These are phyloP conservation scores for Oceanodroma leucorhoa DNA, from an alignment of 2,797 vertebrate species.

Conservation along the genomic window DNA sequence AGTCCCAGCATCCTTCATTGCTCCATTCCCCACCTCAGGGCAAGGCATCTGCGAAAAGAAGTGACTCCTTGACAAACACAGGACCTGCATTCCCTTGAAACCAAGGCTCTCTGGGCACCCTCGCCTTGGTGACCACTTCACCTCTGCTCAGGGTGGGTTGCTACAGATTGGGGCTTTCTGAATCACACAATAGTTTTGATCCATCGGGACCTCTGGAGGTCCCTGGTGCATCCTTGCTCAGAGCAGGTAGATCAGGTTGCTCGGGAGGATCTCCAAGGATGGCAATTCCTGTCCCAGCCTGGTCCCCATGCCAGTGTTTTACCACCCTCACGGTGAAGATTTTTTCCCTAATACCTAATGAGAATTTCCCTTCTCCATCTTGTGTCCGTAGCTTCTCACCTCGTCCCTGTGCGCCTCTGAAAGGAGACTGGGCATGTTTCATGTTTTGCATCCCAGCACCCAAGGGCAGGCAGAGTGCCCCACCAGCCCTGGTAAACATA, in stretches of 20 bases:
- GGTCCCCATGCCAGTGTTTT: not conserved
- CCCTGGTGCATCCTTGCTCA: not conserved
- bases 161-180: not conserved
- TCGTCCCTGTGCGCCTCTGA: not conserved
- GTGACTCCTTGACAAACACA: not conserved
- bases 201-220: fast-evolving
- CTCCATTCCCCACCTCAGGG: not conserved
- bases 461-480: not conserved
- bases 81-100: not conserved
- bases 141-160: not conserved
- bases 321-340: not conserved
- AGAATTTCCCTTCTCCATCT: not conserved
- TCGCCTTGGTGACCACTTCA: not conserved
- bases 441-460: not conserved
- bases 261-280: not conserved
- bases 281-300: not conserved
- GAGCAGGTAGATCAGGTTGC: not conserved
- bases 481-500: not conserved
- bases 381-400: fast-evolving
- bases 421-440: not conserved
- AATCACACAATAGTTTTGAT: not conserved
- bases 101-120: not conserved
- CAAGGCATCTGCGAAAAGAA: not conserved
- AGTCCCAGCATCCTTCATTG: not conserved
- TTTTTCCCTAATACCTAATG: not conserved